Percentiles rank a stretch among this genome's conserved stretches.
These are phyloP conservation scores for Formicarius rufipectus DNA, from an alignment of 2,113 vertebrate species.

Conservation along the genomic window DNA sequence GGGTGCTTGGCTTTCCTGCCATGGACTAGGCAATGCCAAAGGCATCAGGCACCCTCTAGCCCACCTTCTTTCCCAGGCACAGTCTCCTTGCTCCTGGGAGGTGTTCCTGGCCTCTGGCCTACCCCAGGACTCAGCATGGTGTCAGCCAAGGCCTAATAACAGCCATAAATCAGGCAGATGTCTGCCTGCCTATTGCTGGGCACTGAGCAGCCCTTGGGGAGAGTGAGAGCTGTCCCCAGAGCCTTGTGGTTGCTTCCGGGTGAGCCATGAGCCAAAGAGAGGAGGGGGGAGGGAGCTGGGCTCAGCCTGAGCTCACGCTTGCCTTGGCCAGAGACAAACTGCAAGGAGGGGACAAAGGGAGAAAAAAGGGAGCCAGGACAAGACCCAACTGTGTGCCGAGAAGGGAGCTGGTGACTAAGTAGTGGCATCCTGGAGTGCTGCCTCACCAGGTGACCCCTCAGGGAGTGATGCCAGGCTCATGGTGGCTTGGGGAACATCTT, in stretches of 20 bases:
- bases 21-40: neutral
- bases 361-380: neutral
- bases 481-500: neutral
- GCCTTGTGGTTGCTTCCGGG: neutral
- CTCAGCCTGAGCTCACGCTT: rapidly evolving
- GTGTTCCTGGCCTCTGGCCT: neutral
- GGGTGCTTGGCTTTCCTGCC: neutral
- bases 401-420: neutral
- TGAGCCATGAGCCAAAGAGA: neutral
- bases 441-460: neutral
- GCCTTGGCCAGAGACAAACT: neutral
- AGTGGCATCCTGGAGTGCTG: neutral
- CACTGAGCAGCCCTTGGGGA: neutral
- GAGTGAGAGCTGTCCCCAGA: neutral
- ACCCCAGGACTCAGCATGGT: neutral
- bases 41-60: neutral
- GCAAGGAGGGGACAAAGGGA: neutral
- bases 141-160: neutral
- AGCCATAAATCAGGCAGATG: neutral
- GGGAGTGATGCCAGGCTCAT: neutral
- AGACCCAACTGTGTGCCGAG: rapidly evolving
- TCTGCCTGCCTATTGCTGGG: neutral
- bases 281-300: neutral
- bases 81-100: neutral
- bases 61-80: neutral